A percentile compares a stretch with the other conserved stretches of the same genome.
Evolutionary conservation across 2,113 vertebrate species (phyloP).

Genomic region (Crotalus horridus): DNA sequence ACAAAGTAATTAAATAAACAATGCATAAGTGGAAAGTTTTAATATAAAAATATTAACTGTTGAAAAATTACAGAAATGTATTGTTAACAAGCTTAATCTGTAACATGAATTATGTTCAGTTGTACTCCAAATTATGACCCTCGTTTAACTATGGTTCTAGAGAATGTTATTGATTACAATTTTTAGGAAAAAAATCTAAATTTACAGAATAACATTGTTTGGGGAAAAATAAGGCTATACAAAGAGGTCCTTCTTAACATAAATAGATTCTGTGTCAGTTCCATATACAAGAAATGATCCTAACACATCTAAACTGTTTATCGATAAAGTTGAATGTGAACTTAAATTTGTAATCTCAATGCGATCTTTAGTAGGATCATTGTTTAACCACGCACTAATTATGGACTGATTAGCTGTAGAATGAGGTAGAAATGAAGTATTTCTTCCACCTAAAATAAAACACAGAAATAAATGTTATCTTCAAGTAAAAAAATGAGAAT

Average conservation of each 20-base stretch:
- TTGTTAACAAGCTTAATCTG: neutral
- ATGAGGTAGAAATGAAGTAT: slow-evolving; percentile 78
- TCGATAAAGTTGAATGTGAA: slow-evolving; percentile 86
- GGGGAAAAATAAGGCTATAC: slow-evolving; percentile 44
- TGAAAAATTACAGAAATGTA: neutral
- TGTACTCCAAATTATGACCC: slow-evolving; percentile 10
- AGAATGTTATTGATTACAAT: neutral
- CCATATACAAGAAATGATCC: slow-evolving; percentile 93
- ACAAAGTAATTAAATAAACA: neutral
- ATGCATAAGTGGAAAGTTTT: neutral
- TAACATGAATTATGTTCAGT: slow-evolving; percentile 11
- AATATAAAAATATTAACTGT: slow-evolving; percentile 2
- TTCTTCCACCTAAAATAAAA: slow-evolving; percentile 80
- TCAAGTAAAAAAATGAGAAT: slow-evolving; percentile 12
- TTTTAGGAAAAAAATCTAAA: neutral
- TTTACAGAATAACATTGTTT: neutral
- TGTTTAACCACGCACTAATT: slow-evolving; percentile 85
- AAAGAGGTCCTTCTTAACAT: slow-evolving; percentile 85
- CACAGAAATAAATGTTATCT: neutral
- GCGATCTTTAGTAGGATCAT: slow-evolving; percentile 85
- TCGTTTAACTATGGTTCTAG: slow-evolving; percentile 4
- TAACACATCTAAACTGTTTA: slow-evolving; percentile 92
- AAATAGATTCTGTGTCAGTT: slow-evolving; percentile 92
- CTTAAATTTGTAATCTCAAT: slow-evolving; percentile 93
- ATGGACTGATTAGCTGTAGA: slow-evolving; percentile 79